Evolutionary conservation across 2,888 invertebrate species (phyloP).

Genomic region (Cynaeus angustus): DNA sequence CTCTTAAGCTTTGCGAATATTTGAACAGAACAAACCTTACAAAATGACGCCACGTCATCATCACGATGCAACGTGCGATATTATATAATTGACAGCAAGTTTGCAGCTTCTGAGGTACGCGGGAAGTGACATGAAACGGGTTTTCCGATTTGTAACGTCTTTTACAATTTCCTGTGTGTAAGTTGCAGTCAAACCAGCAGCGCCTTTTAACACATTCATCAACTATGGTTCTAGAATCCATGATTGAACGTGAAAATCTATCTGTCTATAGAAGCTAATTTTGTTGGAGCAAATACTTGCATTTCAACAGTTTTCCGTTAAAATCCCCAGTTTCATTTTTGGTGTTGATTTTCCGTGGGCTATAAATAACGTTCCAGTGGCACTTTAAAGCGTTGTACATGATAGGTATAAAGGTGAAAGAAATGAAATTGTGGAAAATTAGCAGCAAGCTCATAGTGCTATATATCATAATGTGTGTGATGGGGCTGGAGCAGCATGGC

Average conservation of each 20-base stretch:
- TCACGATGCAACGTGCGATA: slow-evolving; percentile 39
- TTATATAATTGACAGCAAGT: slow-evolving; percentile 39
- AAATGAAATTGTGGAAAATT: slow-evolving; percentile 28
- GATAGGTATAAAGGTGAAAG: slow-evolving; percentile 3
- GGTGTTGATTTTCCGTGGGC: no score
- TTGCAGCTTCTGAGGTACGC: slow-evolving; percentile 25
- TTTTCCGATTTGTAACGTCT: slow-evolving; percentile 13
- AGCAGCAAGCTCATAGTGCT: slow-evolving; percentile 30
- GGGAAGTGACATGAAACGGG: slow-evolving; percentile 31
- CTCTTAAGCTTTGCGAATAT: slow-evolving; percentile 36
- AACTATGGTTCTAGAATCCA: no score
- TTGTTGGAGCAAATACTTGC: no score
- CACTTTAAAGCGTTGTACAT: slow-evolving; percentile 12
- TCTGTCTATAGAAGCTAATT: no score
- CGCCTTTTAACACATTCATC: no score
- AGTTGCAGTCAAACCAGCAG: no score
- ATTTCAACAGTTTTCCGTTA: no score
- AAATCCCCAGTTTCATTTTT: no score
- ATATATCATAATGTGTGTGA: slow-evolving; percentile 37
- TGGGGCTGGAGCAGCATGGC: slow-evolving; percentile 19
- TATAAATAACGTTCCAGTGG: no score
- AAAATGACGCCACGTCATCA: slow-evolving; percentile 35
- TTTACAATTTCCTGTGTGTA: slow-evolving; percentile 9
- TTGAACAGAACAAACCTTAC: slow-evolving; percentile 26
- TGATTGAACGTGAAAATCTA: no score